Conservation (phyloP, 2,113 vertebrate species). For the Trichomycterus rosablanca region DNA sequence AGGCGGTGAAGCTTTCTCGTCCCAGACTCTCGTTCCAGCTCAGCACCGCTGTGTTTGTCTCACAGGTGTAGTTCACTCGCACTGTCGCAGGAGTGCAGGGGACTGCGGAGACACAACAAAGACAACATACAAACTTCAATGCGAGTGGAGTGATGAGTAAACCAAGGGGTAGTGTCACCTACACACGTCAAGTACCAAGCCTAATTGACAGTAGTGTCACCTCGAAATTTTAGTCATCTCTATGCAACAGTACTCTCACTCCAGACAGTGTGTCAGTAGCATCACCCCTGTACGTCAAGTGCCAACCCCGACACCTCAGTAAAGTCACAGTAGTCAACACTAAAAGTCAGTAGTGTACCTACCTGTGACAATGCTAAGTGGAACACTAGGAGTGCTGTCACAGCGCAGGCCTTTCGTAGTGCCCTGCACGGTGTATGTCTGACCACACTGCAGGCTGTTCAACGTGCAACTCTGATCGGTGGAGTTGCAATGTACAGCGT, state of each 20-base stretch:
- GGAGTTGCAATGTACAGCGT: slow-evolving; percentile 51
- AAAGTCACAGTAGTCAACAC: too few relatives aligned
- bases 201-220: background rate
- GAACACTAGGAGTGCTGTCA: slow-evolving; percentile 50
- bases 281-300: background rate
- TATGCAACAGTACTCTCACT: too few relatives aligned
- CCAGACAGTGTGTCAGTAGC: background rate
- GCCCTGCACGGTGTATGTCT: slow-evolving; percentile 53
- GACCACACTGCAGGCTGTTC: slow-evolving; percentile 54
- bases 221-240: too few relatives aligned
- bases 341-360: background rate
- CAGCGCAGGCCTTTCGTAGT: slow-evolving; percentile 51
- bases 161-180: background rate
- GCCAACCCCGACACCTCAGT: too few relatives aligned
- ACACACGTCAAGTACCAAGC: background rate
- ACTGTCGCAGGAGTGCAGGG: slow-evolving; percentile 62
- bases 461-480: slow-evolving; percentile 54
- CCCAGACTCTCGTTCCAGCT: slow-evolving; percentile 64
- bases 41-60: slow-evolving; percentile 47
- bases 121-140: too few relatives aligned
- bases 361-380: slow-evolving; percentile 61
- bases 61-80: slow-evolving; percentile 53
- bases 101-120: slow-evolving; percentile 38
- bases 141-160: too few relatives aligned
- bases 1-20: slow-evolving; percentile 45